These are phyloP conservation scores for Chromis chromis DNA, from an alignment of 2,797 vertebrate genomes.

Conservation along the genomic window DNA sequence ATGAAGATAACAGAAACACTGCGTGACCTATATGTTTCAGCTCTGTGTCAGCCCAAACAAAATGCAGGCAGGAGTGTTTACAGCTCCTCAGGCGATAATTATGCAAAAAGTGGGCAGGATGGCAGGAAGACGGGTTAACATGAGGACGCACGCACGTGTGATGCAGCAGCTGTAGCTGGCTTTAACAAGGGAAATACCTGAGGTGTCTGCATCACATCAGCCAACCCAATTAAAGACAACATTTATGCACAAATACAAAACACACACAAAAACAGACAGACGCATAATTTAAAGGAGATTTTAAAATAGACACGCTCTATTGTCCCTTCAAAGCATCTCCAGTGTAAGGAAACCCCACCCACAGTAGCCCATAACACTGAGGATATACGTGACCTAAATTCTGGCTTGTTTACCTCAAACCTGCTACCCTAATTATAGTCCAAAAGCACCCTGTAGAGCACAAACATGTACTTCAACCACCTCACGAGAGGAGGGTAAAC, in stretches of 20 bases:
- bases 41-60: slow-evolving; percentile 4
- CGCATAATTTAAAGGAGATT: not conserved
- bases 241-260: slow-evolving; percentile 3
- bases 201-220: not conserved
- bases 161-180: slow-evolving; percentile 1
- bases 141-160: slow-evolving; percentile 6
- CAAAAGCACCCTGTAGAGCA: slow-evolving; percentile 23
- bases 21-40: too few species aligned
- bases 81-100: slow-evolving; percentile 26
- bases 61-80: slow-evolving; percentile 20
- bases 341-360: slow-evolving; percentile 9
- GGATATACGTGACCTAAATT: slow-evolving; percentile 71
- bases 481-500: slow-evolving; percentile 56
- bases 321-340: slow-evolving; percentile 29
- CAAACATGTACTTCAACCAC: slow-evolving; percentile 46
- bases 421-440: slow-evolving; percentile 61
- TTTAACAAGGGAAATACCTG: slow-evolving; percentile 38
- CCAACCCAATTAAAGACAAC: not conserved
- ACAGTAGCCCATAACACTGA: slow-evolving; percentile 2
- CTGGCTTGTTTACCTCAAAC: slow-evolving; percentile 63
- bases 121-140: slow-evolving; percentile 7
- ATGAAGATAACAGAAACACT: slow-evolving; percentile 10
- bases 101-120: slow-evolving; percentile 23
- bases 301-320: not conserved
- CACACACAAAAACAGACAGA: not conserved